A percentile compares a stretch with the other conserved stretches of the same genome.
phyloP scores from a whole-genome alignment of 2,888 invertebrate genomes.

The Camponotus fellah region DNA sequence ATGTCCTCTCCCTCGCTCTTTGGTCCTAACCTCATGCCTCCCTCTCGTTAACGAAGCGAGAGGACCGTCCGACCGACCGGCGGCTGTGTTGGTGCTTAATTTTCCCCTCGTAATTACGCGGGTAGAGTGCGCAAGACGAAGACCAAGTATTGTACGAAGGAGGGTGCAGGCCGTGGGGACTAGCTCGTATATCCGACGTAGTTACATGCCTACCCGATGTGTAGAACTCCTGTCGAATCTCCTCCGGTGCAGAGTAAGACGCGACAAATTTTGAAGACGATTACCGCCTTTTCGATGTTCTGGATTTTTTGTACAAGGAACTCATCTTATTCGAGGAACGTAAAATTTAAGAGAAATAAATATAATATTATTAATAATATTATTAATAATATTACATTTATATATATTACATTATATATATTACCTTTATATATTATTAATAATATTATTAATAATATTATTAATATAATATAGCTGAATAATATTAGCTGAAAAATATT shows the following conservation, averaged over 20 bases:
- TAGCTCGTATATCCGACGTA: conserved; percentile 73
- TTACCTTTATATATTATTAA: no score
- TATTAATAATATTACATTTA: neutral
- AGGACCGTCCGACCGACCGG: conserved; percentile 81
- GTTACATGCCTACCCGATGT: conserved; percentile 66
- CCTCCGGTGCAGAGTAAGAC: conserved; percentile 54
- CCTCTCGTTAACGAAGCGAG: conserved; percentile 78
- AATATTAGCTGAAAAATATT: neutral
- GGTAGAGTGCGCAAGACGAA: conserved; percentile 77
- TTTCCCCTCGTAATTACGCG: conserved; percentile 86
- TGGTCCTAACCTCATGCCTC: conserved; percentile 53
- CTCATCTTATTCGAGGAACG: neutral
- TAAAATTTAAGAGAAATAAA: neutral
- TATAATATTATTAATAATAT: neutral
- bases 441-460: neutral
- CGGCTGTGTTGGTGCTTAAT: conserved; percentile 86
- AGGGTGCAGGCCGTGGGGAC: conserved; percentile 76
- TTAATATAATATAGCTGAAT: no score
- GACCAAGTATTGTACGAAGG: conserved; percentile 76
- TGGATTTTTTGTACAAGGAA: neutral
- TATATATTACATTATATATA: no score
- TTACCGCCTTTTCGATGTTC: conserved; percentile 8
- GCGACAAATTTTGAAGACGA: conserved; percentile 67
- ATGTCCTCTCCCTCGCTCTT: conserved; percentile 55
- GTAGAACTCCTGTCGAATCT: conserved; percentile 71